Evolutionary conservation across 2,888 invertebrate species (phyloP), one percentile per base, ranked within the genome.

Genomic region (Dascillus cervinus): DNA sequence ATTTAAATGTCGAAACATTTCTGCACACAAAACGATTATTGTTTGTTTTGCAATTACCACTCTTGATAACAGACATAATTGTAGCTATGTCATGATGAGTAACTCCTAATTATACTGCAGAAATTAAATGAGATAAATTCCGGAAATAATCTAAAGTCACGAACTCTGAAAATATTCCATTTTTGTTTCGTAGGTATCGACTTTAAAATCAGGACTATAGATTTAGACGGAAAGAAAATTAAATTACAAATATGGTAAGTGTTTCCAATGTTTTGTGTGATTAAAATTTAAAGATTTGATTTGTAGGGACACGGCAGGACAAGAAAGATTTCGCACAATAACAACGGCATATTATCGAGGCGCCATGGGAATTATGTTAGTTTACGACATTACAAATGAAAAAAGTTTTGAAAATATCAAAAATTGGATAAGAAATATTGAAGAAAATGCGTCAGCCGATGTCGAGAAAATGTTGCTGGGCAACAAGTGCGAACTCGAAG

Each of bases 311-410:
- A 97, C 97, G 32, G 97, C 97, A 22, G 97, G 98, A 1, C 97
- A 98, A 67, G 98, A 98, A 66, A 75, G 97, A 59, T 98, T 98
- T 73, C 79, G 96, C 52, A 98, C 97, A 43, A 98, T 98, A 52
- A 98, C 97, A 32, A 98, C 97, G 38, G 96, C 97, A n/a, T 98
- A 98, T 64, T 98, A 98, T 69, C 79, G 98, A 51, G 98, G 97
- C 27, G 97, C 97, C 22, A 98, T 98, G 96, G 98, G 98, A 39
- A 98, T 98, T 50, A 95, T 97, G 92, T 75, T 97, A 47, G 96
- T 96, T 20, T 98, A 98, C 67, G 98, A 98, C 68, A 96, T 98
- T 50, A 97, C 97, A 53, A 96, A 95, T 70, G 96, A 95, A 62
- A 96, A 96, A 69, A 95, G 94, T 52, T 97, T 98, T 70, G 92